Evolutionary conservation across 2,888 invertebrate genomes (phyloP), one percentile per base, ranked within the genome.

Genomic region (Lumbricus terrestris): DNA sequence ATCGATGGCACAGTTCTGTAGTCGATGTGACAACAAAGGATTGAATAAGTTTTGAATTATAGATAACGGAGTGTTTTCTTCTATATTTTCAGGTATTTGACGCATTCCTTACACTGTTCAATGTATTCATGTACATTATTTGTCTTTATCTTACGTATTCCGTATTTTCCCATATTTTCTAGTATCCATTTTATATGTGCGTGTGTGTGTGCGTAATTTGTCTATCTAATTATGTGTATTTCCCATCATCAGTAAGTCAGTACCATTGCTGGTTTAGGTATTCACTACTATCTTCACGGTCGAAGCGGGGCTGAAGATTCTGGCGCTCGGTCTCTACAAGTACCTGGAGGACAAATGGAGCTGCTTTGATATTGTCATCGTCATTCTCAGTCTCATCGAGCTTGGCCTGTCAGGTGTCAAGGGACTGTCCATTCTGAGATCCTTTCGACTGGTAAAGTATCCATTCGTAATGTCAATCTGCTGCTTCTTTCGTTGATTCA

Each of bases 341-440:
- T 99, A 99, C 96, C 98, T 99, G 96, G 98, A 98, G 96, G 98
- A 98, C 95, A 98, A 98, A 93, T 99, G 99, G 99, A 99, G 99
- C 95, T 98, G 98, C 94, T 99, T 99, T 95, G 99, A 99, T 96
- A 98, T 98, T 95, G 97, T 98, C 94, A 99, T 99, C 95, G 99
- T 99, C 94, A 97, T 98, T 93, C 96, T 99, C 94, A 99, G 99
- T 93, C 96, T 99, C 93, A 96, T 98, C 94, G 99, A 99, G 96
- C 96, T 99, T 95, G 97, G 97, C 93, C 96, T 98, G 94, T 98
- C 98, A 96, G 97, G 97, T 93, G 97, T 98, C 94, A 97, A 98
- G 96, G 98, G 99, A 95, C 96, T 99, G 95, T 98, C 98, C 94
- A 98, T 99, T 92, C 97, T 99, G 94, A 96, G 99, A 96, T 98